Conservation (phyloP, 1,140 invertebrate genomes). For the Coenobita brevimanus region DNA sequence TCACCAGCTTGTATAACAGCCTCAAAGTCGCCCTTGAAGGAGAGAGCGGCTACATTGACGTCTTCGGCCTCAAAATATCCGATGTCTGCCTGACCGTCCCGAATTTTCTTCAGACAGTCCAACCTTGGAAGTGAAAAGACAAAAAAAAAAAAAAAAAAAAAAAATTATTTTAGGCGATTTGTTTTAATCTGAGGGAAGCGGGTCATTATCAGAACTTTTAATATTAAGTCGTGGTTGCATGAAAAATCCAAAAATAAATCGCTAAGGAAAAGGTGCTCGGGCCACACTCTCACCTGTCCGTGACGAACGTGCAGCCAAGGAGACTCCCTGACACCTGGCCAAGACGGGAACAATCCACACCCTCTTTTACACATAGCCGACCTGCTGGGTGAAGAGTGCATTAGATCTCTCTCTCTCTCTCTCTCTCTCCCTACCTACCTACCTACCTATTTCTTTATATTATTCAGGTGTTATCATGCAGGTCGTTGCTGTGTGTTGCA, state of each 20-base stretch:
- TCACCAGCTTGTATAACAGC: conserved; percentile 8
- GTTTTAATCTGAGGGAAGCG: background rate
- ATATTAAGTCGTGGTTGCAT: too few species aligned
- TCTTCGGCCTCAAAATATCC: conserved; percentile 49
- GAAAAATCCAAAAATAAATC: background rate
- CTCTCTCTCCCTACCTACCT: too few species aligned
- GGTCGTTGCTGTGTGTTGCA: too few species aligned
- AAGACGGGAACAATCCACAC: conserved; percentile 13
- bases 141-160: background rate
- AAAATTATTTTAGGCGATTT: background rate
- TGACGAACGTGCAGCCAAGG: background rate
- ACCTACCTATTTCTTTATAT: too few species aligned
- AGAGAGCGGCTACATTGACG: conserved; percentile 22
- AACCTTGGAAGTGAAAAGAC: background rate
- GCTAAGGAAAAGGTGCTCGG: background rate
- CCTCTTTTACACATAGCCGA: background rate
- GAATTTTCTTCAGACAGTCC: conserved; percentile 48
- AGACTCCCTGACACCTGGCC: background rate
- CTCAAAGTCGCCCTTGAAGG: background rate
- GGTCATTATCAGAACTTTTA: too few species aligned
- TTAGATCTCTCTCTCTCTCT: too few species aligned
- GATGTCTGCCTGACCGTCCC: conserved; percentile 12
- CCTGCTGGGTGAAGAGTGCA: too few species aligned
- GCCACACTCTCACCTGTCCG: background rate
- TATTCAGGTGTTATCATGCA: too few species aligned